Evolutionary conservation across 2,113 vertebrate species (phyloP), one percentile per base, ranked within the genome.

Genomic region (Charina bottae): DNA sequence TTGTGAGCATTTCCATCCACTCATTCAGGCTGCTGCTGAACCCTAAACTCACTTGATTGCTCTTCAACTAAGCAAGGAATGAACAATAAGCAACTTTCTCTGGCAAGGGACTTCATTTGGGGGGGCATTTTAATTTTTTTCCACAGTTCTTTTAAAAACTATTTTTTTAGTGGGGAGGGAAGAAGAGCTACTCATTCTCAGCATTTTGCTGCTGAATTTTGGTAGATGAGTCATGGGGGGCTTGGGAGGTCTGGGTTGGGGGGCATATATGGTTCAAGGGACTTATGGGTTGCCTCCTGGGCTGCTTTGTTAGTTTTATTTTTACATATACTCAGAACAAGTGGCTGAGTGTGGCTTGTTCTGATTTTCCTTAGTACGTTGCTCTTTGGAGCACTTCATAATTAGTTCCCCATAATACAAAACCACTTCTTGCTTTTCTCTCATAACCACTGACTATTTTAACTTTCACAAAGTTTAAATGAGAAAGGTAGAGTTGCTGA

Each of bases 381-480:
- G 87, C 92, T 53, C 37, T 90, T 85, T 87, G 4, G 17, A 68
- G 23, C 85, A 92, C 94, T 95, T 94, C 93, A 95, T 33, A 94
- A 92, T 93, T 86, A 95, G 2, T 1, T 95, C 93, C 93, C 93
- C 19, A 64, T 56, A 94, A 60, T 42, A 94, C 85, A 96, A 96
- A 95, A 42, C 2, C 64, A 83, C 53, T 92, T 91, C 0, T 0
- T 91, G n/a, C 91, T 95, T 97, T 60, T 93, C 94, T 83, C 54
- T 95, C 26, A 94, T 84, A 59, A 33, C 37, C 91, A 28, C 6
- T 7, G 7, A 90, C 2, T 21, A 87, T 95, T 96, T 96, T 94
- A 96, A 96, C 89, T 95, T 97, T 94, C 90, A 95, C 85, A 89
- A 96, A 96, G 88, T 97, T 96, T 96, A 96, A 97, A 96, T 96